phyloP scores from a whole-genome alignment of 2,888 invertebrate genomes.

The Cosmia trapezina region DNA sequence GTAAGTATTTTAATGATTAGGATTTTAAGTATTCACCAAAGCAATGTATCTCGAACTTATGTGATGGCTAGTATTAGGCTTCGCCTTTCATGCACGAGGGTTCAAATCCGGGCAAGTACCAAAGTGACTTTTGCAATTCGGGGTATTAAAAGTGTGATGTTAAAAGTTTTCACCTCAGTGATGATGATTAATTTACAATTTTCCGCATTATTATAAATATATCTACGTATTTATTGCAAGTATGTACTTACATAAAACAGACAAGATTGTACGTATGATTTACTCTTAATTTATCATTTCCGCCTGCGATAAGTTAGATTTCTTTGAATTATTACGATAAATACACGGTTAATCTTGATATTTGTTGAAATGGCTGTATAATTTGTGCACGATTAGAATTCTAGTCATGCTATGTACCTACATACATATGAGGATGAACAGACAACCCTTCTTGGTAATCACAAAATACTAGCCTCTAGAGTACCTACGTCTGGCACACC shows the following conservation, averaged over 20 bases:
- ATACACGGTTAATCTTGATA: slow-evolving; percentile 26
- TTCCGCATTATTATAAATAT: no score
- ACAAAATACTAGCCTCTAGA: background rate
- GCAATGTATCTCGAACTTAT: background rate
- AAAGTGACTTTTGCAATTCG: no score
- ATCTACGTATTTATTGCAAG: no score
- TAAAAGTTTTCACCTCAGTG: no score
- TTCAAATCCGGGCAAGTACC: background rate
- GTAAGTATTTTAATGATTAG: background rate
- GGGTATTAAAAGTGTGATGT: no score
- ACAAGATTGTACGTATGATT: slow-evolving; percentile 17
- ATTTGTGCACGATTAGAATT: slow-evolving; percentile 31
- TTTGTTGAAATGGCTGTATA: slow-evolving; percentile 35
- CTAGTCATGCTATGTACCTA: background rate
- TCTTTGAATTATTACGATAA: slow-evolving; percentile 40
- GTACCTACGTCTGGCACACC: background rate
- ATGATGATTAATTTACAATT: no score
- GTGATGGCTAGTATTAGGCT: background rate
- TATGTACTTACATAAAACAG: slow-evolving; percentile 29
- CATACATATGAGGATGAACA: slow-evolving; percentile 1
- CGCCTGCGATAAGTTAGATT: slow-evolving; percentile 29
- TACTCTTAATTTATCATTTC: slow-evolving; percentile 43
- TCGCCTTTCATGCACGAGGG: background rate
- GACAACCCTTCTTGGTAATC: slow-evolving; percentile 9
- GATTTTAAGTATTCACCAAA: background rate